Evolutionary conservation across 2,113 vertebrate genomes (phyloP).

Genomic region (Prunella fulvescens): DNA sequence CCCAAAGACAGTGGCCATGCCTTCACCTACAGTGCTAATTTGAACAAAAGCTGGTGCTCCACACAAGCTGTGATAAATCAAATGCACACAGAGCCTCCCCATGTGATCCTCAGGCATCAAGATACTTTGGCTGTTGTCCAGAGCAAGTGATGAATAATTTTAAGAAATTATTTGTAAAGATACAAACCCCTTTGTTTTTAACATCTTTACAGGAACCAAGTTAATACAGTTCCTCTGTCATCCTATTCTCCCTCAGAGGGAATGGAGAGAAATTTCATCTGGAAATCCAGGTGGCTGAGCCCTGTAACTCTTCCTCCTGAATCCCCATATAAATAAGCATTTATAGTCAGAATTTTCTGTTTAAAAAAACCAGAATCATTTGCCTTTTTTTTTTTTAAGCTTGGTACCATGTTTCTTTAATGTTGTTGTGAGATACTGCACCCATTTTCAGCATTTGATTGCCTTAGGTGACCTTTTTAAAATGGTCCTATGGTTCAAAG

Average conservation of each 20-base stretch:
- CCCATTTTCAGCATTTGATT: constrained; percentile 20
- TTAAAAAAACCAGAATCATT: neutral
- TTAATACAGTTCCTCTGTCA: constrained; percentile 7
- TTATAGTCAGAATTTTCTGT: neutral
- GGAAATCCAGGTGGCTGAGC: constrained; percentile 22
- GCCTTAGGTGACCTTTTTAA: constrained; percentile 8
- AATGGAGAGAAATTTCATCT: neutral
- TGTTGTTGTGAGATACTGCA: constrained; percentile 12
- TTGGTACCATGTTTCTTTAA: constrained; percentile 39
- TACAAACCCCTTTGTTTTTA: constrained; percentile 31
- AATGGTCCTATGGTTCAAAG: constrained; percentile 19
- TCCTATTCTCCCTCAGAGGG: constrained; percentile 31
- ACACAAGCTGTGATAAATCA: neutral
- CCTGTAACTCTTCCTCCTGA: neutral
- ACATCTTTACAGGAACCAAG: constrained; percentile 47
- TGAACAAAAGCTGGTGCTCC: neutral
- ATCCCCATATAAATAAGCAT: neutral
- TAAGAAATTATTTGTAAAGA: neutral
- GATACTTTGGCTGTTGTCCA: constrained; percentile 7
- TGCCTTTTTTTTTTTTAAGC: neutral
- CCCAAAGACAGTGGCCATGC: neutral
- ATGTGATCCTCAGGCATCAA: neutral
- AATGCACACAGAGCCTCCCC: neutral
- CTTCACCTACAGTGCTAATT: neutral
- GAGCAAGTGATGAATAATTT: neutral